Evolutionary conservation across 2,113 vertebrate species (phyloP).

Genomic region (Lycaon pictus): DNA sequence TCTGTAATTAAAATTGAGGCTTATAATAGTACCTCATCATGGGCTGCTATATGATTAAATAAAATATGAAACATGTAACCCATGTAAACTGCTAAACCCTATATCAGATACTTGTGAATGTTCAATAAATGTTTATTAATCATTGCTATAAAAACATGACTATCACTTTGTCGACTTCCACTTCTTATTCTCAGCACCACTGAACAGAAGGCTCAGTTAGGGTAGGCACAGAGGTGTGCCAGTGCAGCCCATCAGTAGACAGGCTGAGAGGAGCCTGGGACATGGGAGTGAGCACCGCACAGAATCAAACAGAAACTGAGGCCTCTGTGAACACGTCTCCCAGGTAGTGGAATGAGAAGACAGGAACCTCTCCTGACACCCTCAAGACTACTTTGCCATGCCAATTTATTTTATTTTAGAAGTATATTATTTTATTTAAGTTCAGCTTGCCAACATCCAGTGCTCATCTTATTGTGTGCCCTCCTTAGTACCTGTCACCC

Average conservation of each 20-base stretch:
- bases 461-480: too few relatives aligned
- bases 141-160: background rate
- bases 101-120: background rate
- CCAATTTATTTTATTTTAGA: background rate
- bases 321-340: background rate
- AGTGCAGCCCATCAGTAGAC: background rate
- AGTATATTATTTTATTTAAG: too few relatives aligned
- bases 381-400: background rate
- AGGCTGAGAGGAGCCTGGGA: background rate
- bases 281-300: rapidly evolving
- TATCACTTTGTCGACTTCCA: background rate
- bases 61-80: background rate
- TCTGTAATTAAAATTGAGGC: background rate
- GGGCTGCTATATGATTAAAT: background rate
- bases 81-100: background rate
- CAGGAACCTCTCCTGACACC: background rate
- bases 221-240: background rate
- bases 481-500: too few relatives aligned
- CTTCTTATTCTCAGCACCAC: background rate
- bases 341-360: background rate
- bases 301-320: background rate
- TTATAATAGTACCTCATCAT: background rate
- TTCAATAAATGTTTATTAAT: background rate
- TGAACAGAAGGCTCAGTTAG: background rate
- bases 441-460: too few relatives aligned